Evolutionary conservation across 2,113 vertebrate species (phyloP), one percentile per base, ranked within the genome.

Genomic region (Pagrus major): DNA sequence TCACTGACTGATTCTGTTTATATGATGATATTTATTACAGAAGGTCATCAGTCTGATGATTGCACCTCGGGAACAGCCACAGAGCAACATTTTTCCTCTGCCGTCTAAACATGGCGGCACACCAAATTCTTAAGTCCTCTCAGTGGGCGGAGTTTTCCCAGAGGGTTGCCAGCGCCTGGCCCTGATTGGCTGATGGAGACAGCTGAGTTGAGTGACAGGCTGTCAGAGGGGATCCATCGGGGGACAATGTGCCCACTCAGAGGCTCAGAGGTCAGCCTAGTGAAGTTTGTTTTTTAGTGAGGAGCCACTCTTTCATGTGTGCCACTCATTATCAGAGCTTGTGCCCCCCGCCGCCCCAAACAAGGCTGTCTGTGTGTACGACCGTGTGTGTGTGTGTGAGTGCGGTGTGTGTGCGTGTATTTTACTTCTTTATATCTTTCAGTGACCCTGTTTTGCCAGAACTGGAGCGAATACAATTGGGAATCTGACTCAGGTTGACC

Each of bases 261-360:
- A 82, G 86, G 73, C 88, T 80, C 80, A 89, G 76, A 39, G 92
- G 88, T 95, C 90, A 91, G 64, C 68, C 80, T 65, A 71, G 82
- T 69, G 69, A 83, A 89, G 83, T 93, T 92, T 91, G 83, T 87
- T 88, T 93, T 91, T 71, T 85, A 46, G 44, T 69, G 83, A 92
- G 80, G 80, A 80, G 84, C 78, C 63, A 69, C 64, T 66, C 78
- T 93, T 94, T 94, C 84, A 93, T 93, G 89, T 93, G 55, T 88
- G 80, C 86, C 81, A 87, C 85, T 91, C 86, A 93, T 93, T 94
- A 93, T 59, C 82, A 76, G 81, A 75, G 88, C 78, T 76, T n/a
- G 76, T 78, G 23, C 80, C 88, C 86, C 91, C 91, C 37, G 60
- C 87, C 83, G 88, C 58, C 75, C 84, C 76, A 35, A 88, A 87